phyloP scores from a whole-genome alignment of 2,888 invertebrate species.

The Synergus japonicus region DNA sequence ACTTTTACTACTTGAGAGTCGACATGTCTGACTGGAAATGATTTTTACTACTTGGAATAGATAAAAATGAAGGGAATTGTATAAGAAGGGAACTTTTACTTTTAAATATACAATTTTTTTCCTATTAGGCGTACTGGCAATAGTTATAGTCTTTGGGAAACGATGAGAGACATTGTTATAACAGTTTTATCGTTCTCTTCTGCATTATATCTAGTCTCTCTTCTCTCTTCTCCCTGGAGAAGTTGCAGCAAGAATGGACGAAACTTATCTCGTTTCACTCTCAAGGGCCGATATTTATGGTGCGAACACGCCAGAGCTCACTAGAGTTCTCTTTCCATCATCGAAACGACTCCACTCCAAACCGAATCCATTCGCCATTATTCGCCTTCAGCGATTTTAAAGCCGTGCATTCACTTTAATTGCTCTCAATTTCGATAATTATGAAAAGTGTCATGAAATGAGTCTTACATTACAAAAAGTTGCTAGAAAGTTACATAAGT shows the following conservation, averaged over 20 bases:
- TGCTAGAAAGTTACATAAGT: background rate
- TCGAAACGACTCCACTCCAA: constrained; percentile 30
- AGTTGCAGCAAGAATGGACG: constrained; percentile 50
- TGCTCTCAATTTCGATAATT: constrained; percentile 17
- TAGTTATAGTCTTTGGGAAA: background rate
- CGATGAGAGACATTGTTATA: constrained; percentile 11
- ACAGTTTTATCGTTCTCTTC: constrained; percentile 19
- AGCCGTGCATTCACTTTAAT: constrained; percentile 29
- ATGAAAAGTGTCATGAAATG: background rate
- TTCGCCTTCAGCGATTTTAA: constrained; percentile 48
- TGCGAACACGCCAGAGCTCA: constrained; percentile 50
- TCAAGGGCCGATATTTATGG: constrained; percentile 58
- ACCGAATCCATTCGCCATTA: constrained; percentile 49
- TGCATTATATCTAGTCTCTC: background rate
- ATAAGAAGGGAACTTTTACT: background rate
- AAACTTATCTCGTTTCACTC: constrained; percentile 61
- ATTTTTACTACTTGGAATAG: no score
- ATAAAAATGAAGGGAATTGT: no score
- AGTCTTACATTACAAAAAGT: background rate
- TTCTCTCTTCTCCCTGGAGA: background rate
- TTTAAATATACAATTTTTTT: background rate
- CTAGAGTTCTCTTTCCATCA: constrained; percentile 16
- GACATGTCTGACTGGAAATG: no score
- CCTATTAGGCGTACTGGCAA: background rate
- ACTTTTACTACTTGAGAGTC: background rate